phyloP scores from a whole-genome alignment of 2,113 vertebrate species.

The Girardinichthys multiradiatus region DNA sequence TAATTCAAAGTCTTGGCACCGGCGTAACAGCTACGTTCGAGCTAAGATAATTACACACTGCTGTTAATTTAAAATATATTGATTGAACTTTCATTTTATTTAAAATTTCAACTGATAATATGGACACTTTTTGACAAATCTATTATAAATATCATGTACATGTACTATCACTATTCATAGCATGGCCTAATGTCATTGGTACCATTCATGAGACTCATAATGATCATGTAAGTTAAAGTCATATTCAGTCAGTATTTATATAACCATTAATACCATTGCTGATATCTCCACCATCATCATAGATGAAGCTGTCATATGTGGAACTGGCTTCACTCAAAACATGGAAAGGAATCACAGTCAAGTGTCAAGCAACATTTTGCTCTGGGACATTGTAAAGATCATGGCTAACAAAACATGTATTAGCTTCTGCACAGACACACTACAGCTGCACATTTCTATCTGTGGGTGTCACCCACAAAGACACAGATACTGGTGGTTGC shows the following conservation, averaged over 20 bases:
- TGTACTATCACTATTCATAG: not conserved
- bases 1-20: slow-evolving; percentile 15
- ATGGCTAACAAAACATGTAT: slow-evolving; percentile 60
- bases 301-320: slow-evolving; percentile 26
- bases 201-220: slow-evolving; percentile 12
- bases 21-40: slow-evolving; percentile 24
- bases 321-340: slow-evolving; percentile 33
- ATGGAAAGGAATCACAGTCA: slow-evolving; percentile 43
- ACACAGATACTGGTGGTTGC: slow-evolving; percentile 65
- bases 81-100: slow-evolving; percentile 28
- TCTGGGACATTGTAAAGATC: slow-evolving; percentile 66
- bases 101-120: slow-evolving; percentile 5
- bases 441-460: slow-evolving; percentile 61
- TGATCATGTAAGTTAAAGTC: slow-evolving; percentile 19
- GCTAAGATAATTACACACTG: slow-evolving; percentile 39
- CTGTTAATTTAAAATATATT: slow-evolving; percentile 34
- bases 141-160: slow-evolving; percentile 14
- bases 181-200: not conserved
- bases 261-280: slow-evolving; percentile 14
- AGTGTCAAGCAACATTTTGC: slow-evolving; percentile 57
- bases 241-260: slow-evolving; percentile 32
- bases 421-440: slow-evolving; percentile 38
- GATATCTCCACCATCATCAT: slow-evolving; percentile 27
- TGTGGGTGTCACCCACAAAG: slow-evolving; percentile 70
- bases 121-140: slow-evolving; percentile 16